Conservation (phyloP, 1,140 invertebrate species). For the Lasaia peninsularis region DNA sequence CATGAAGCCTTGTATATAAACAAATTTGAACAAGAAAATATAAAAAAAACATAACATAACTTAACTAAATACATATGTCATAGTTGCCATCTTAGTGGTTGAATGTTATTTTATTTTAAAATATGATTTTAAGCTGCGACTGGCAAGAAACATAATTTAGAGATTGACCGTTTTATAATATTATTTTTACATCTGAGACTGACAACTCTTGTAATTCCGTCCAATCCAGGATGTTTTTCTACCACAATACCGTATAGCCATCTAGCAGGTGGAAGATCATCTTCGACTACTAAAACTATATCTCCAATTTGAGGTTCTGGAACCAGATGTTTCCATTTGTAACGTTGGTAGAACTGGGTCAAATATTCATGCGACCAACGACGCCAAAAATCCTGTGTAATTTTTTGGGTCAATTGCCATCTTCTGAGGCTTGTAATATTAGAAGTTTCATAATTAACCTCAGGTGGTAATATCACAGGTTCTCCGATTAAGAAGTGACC, state of each 20-base stretch:
- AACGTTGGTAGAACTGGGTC: not conserved
- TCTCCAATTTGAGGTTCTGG: not conserved
- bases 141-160: not conserved
- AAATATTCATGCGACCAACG: not conserved
- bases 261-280: not conserved
- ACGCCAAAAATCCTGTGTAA: not conserved
- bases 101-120: too few species aligned
- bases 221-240: not conserved
- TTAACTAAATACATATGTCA: too few species aligned
- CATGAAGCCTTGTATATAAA: too few species aligned
- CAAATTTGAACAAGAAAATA: not conserved
- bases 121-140: not conserved
- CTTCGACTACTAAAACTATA: not conserved
- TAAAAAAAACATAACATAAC: not conserved
- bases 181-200: not conserved
- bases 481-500: slow-evolving; percentile 23
- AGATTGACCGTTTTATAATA: not conserved
- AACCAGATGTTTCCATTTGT: not conserved
- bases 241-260: not conserved
- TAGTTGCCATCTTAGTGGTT: too few species aligned
- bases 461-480: slow-evolving; percentile 15
- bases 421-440: not conserved
- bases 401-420: not conserved
- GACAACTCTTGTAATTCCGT: not conserved
- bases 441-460: slow-evolving; percentile 5